These are phyloP conservation scores for Spinus pinus DNA, from an alignment of 2,797 vertebrate species.

Conservation along the genomic window DNA sequence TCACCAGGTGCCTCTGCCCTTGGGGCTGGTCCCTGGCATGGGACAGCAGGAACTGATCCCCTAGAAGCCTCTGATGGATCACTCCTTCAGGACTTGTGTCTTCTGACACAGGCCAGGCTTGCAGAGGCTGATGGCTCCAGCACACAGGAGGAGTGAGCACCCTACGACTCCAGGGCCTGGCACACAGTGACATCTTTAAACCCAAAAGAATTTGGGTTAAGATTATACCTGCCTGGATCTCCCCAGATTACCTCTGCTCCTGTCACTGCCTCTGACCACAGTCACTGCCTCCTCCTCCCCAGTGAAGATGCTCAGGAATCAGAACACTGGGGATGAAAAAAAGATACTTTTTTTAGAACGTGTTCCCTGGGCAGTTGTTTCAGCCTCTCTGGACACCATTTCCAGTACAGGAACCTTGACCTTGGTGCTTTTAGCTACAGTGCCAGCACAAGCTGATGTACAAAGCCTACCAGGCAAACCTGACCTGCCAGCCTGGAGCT, in stretches of 20 bases:
- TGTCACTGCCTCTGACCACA: neutral
- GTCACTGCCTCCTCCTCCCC: neutral
- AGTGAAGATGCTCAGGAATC: neutral
- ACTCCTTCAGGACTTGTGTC: neutral
- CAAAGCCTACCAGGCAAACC: neutral
- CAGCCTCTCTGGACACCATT: neutral
- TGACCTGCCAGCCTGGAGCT: neutral
- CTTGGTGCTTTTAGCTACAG: neutral
- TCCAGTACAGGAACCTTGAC: neutral
- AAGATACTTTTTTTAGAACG: neutral
- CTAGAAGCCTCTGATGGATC: neutral
- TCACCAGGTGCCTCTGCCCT: neutral
- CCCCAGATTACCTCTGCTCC: neutral
- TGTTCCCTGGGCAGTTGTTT: neutral
- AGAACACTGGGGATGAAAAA: neutral
- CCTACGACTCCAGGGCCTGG: neutral
- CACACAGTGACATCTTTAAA: neutral
- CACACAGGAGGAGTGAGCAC: neutral
- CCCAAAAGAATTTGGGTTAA: neutral
- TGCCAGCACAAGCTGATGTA: neutral
- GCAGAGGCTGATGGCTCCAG: neutral
- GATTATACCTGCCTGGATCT: neutral
- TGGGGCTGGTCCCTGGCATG: neutral
- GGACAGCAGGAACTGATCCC: neutral
- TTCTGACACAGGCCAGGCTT: neutral